Evolutionary conservation across 2,888 invertebrate genomes (phyloP), one percentile per base, ranked within the genome.

Genomic region (Chloromyia formosa): DNA sequence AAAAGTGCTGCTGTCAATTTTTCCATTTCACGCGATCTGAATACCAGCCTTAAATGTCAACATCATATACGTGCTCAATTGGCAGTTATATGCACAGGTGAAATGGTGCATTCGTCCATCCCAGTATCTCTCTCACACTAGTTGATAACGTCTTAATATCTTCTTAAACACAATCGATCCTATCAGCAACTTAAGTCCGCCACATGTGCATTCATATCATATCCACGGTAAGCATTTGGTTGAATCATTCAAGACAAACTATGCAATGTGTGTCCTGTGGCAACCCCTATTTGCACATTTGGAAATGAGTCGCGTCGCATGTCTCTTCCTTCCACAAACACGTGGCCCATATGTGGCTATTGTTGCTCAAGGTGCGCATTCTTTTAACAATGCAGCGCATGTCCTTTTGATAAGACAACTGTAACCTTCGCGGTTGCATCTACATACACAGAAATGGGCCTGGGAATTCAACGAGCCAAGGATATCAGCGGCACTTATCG

Each of bases 391-490:
- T 35, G 61, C 64, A 14, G 27, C 12, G 4, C 7, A 22, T 12
- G 66, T 66, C 66, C 66, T 66, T 45, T 22, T 18, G 35, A 69
- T 35, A 35, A 12, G 16, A 35, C 56, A 27, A 56, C 54, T 23
- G 69, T 69, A 69, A 69, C 69, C 69, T 69, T 69, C 69, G 69
- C 69, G 69, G 5, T 45, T 18, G 22, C 9, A 10, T n/a, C 16
- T 62, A 16, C 42, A 40, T 18, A 62, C 20, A 16, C 45, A n/a
- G 10, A 49, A n/a, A 49, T 49, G 14, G 49, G 16, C 12, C 49
- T 12, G 16, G 9, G 42, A 3, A 16, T 20, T 18, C 45, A 49
- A 66, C 9, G 18, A 40, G 3, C 9, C n/a, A 18, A 20, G 54
- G 1, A 69, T 27, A 66, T 54, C 56, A 54, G 27, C 42, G 54